phyloP scores from a whole-genome alignment of 92 coral and sea anemone species.

The Pocillopora meandrina region DNA sequence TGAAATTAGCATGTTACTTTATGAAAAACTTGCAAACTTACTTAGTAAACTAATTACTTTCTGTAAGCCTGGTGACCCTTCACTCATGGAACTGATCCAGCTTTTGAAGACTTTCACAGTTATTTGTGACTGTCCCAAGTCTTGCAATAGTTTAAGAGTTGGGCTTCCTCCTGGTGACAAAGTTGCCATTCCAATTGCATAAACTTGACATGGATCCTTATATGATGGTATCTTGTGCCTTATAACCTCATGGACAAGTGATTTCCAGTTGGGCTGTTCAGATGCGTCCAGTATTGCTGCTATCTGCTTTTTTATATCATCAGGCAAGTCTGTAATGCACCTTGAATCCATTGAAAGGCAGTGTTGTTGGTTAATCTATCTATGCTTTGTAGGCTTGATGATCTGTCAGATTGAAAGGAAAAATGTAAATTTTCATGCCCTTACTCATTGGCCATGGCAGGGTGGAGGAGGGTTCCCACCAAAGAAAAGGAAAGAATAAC shows the following conservation, averaged over 20 bases:
- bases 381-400: too few relatives aligned
- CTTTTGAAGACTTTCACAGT: constrained; percentile 67
- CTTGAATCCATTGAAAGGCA: constrained; percentile 36
- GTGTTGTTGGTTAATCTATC: background rate
- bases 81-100: constrained; percentile 49
- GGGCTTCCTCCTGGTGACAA: constrained; percentile 86
- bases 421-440: too few relatives aligned
- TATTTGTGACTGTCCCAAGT: constrained; percentile 60
- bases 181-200: constrained; percentile 65
- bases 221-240: constrained; percentile 26
- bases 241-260: constrained; percentile 60
- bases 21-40: constrained; percentile 7
- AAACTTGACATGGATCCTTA: constrained; percentile 34
- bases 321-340: constrained; percentile 64
- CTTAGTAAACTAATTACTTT: constrained; percentile 34
- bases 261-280: constrained; percentile 76
- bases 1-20: too few relatives aligned
- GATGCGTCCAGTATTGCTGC: constrained; percentile 63
- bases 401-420: too few relatives aligned
- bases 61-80: constrained; percentile 48
- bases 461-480: too few relatives aligned
- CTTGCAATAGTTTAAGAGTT: constrained; percentile 62
- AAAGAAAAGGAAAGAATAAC: too few relatives aligned
- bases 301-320: constrained; percentile 47
- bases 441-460: too few relatives aligned